Conservation (phyloP, 2,888 invertebrate genomes). For the Clistopyga incitator region DNA sequence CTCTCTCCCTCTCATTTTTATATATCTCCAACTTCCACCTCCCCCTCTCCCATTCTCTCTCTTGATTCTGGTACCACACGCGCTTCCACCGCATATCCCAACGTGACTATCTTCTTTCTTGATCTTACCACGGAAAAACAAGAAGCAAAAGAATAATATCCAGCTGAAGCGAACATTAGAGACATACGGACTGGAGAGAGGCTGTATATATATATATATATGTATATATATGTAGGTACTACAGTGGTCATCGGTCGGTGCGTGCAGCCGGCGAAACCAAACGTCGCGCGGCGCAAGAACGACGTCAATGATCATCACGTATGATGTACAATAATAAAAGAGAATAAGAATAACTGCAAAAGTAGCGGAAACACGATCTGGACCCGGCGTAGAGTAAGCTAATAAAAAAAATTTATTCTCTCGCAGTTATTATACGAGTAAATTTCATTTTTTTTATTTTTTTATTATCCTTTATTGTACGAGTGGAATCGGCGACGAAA, state of each 20-base stretch:
- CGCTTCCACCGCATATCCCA: constrained; percentile 65
- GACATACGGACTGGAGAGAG: background rate
- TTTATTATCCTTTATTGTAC: background rate
- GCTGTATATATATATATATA: background rate
- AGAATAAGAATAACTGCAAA: constrained; percentile 44
- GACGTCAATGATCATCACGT: constrained; percentile 32
- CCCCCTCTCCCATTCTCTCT: constrained; percentile 48
- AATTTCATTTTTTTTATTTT: constrained; percentile 62
- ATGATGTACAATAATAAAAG: constrained; percentile 13
- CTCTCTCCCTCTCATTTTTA: constrained; percentile 46
- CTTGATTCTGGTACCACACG: constrained; percentile 47
- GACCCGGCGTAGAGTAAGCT: background rate
- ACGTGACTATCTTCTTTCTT: constrained; percentile 77
- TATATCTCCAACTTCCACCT: constrained; percentile 21
- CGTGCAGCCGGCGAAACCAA: constrained; percentile 8
- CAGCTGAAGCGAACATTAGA: constrained; percentile 11
- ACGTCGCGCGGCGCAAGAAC: constrained; percentile 5
- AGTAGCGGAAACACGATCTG: constrained; percentile 21
- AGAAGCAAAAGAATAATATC: constrained; percentile 61
- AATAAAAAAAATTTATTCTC: constrained; percentile 14
- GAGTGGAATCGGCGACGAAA: constrained; percentile 13
- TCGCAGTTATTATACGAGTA: constrained; percentile 71
- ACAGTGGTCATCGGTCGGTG: constrained; percentile 46
- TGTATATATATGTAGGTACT: no score
- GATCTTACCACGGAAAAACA: constrained; percentile 75